A percentile compares a stretch with the other conserved stretches of the same genome.
Conservation (phyloP, 2,113 vertebrate genomes). For the Zapornia atra region DNA sequence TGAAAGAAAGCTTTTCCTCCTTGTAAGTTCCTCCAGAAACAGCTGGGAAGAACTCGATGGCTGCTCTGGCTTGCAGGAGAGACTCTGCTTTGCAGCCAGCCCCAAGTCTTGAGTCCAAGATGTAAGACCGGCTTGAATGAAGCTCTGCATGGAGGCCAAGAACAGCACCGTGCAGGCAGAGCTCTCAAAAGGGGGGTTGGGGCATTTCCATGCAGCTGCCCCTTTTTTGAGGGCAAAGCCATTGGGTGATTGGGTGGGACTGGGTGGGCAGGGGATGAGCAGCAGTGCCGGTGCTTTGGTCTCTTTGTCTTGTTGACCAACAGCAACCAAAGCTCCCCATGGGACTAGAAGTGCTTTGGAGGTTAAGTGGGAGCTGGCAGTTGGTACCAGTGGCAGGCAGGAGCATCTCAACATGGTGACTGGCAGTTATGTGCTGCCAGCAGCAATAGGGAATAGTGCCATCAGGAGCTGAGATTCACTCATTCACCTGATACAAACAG, state of each 20-base stretch:
- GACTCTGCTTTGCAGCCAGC: not conserved
- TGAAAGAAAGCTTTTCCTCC: constrained; percentile 25
- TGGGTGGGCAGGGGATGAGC: not conserved
- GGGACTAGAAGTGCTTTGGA: not conserved
- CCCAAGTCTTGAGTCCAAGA: not conserved
- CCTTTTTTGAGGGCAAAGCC: not conserved
- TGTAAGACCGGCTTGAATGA: not conserved
- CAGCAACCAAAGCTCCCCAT: not conserved
- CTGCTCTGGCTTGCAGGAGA: not conserved
- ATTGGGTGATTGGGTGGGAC: not conserved
- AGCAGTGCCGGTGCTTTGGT: not conserved
- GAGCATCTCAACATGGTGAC: accelerated
- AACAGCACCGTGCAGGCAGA: not conserved
- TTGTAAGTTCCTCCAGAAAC: not conserved
- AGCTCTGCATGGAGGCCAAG: accelerated
- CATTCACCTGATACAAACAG: not conserved
- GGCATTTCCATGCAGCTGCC: not conserved
- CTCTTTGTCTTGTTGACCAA: not conserved
- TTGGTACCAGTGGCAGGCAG: not conserved
- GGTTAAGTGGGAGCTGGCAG: not conserved
- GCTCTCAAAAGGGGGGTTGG: accelerated
- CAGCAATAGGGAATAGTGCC: not conserved
- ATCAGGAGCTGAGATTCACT: not conserved
- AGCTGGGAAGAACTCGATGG: not conserved
- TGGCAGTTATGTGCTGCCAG: not conserved